A percentile compares a stretch with the other conserved stretches of the same genome.
Conservation (phyloP, 1,140 invertebrate species). For the Tetraneura akinire region DNA sequence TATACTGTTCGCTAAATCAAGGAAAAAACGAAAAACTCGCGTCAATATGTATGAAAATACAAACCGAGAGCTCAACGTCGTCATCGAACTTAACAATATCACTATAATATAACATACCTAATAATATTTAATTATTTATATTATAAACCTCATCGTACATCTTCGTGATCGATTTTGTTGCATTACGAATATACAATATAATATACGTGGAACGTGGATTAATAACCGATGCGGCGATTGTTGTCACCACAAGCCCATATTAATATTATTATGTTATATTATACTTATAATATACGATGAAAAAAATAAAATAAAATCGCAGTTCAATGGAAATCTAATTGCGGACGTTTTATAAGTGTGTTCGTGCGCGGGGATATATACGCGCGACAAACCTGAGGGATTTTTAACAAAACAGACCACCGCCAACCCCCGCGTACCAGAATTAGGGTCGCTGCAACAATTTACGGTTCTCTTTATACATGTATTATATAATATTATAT, state of each 20-base stretch:
- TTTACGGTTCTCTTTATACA: no score
- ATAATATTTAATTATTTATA: no score
- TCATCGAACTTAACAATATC: no score
- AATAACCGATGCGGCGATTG: constrained; percentile 41
- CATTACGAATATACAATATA: constrained; percentile 11
- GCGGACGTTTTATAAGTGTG: constrained; percentile 40
- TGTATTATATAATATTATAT: constrained; percentile 7
- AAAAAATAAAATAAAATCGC: constrained; percentile 32
- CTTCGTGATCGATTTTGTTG: no score
- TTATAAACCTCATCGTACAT: no score
- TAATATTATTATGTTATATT: neutral
- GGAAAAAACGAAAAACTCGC: no score
- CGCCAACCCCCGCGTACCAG: neutral
- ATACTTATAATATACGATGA: neutral
- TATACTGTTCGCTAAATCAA: no score
- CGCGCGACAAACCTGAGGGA: neutral
- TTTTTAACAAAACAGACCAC: constrained; percentile 9
- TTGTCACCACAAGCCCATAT: constrained; percentile 34
- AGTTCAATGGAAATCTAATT: constrained; percentile 50
- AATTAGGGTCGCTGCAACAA: neutral
- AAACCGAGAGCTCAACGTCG: no score
- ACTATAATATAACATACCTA: no score
- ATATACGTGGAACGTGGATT: neutral
- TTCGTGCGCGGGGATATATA: neutral
- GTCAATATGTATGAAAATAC: no score